Conservation (phyloP, 1,140 invertebrate species). For the Dendroctonus ponderosae region DNA sequence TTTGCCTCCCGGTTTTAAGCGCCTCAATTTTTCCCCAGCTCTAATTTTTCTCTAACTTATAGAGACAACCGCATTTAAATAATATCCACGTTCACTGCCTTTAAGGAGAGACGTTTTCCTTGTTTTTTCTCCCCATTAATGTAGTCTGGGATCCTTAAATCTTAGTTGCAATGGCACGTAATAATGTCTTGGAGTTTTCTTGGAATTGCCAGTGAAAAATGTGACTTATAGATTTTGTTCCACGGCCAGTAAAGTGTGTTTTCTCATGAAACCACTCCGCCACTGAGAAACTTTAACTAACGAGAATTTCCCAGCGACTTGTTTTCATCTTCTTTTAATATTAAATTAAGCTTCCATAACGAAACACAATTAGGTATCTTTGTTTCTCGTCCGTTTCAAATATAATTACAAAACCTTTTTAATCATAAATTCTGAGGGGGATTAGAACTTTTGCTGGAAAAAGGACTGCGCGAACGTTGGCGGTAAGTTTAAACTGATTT, state of each 20-base stretch:
- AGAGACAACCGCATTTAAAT: slow-evolving; percentile 32
- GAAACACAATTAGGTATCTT: slow-evolving; percentile 36
- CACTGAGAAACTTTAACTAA: slow-evolving; percentile 13
- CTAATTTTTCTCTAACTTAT: slow-evolving; percentile 30
- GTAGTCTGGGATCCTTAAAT: slow-evolving; percentile 28
- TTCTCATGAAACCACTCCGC: no score
- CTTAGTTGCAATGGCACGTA: slow-evolving; percentile 21
- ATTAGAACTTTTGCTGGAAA: slow-evolving; percentile 26
- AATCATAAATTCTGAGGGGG: slow-evolving; percentile 33
- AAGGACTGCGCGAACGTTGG: slow-evolving; percentile 19
- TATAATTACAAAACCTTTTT: slow-evolving; percentile 37
- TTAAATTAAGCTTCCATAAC: slow-evolving; percentile 36
- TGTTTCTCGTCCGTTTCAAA: slow-evolving; percentile 35
- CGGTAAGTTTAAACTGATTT: slow-evolving; percentile 29
- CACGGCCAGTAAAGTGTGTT: no score
- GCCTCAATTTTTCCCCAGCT: slow-evolving; percentile 26
- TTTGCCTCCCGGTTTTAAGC: slow-evolving; percentile 12
- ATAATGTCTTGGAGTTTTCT: neutral
- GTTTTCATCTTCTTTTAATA: slow-evolving; percentile 34
- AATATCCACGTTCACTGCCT: slow-evolving; percentile 25
- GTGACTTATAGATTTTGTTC: no score
- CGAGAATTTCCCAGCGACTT: slow-evolving; percentile 20
- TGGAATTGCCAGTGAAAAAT: no score
- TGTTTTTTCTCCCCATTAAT: slow-evolving; percentile 20
- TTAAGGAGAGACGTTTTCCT: slow-evolving; percentile 5